phyloP scores from a whole-genome alignment of 2,888 invertebrate species.

The Nomada lathburiana region DNA sequence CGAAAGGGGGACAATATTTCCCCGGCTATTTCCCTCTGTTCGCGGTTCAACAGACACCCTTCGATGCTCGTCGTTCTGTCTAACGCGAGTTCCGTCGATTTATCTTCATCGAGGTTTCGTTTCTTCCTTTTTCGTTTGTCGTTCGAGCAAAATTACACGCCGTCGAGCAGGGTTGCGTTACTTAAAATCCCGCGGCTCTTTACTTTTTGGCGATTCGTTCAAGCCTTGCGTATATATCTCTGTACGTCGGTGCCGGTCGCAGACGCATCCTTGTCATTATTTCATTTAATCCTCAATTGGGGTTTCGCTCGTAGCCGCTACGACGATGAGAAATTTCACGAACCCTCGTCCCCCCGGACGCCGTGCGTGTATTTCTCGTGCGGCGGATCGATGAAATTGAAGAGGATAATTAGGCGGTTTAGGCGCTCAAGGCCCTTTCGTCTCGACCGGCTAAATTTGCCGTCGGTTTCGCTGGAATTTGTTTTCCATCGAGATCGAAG shows the following conservation, averaged over 20 bases:
- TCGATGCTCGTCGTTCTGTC: neutral
- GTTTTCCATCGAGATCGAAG: constrained; percentile 12
- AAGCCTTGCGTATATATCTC: too few relatives aligned
- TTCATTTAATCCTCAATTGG: constrained; percentile 41
- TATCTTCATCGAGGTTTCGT: neutral
- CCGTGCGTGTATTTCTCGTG: constrained; percentile 15
- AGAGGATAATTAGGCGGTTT: constrained; percentile 53
- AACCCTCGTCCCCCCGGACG: constrained; percentile 24
- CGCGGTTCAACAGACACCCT: neutral
- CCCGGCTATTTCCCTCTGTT: neutral
- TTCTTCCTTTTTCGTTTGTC: neutral
- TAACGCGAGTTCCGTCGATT: neutral
- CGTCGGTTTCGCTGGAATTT: constrained; percentile 31
- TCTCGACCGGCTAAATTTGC: constrained; percentile 18
- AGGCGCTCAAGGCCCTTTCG: constrained; percentile 14
- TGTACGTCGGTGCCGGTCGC: neutral
- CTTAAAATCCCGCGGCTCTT: neutral
- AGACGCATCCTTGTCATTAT: constrained; percentile 36
- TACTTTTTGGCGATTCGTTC: constrained; percentile 13
- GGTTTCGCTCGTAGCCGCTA: constrained; percentile 1
- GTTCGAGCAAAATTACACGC: neutral
- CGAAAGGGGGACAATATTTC: neutral
- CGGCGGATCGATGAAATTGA: constrained; percentile 48
- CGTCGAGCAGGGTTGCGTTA: neutral
- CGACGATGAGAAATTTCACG: constrained; percentile 45